Base-by-base conservation (phyloP, 2,888 invertebrate species). In the Antitype chi region DNA sequence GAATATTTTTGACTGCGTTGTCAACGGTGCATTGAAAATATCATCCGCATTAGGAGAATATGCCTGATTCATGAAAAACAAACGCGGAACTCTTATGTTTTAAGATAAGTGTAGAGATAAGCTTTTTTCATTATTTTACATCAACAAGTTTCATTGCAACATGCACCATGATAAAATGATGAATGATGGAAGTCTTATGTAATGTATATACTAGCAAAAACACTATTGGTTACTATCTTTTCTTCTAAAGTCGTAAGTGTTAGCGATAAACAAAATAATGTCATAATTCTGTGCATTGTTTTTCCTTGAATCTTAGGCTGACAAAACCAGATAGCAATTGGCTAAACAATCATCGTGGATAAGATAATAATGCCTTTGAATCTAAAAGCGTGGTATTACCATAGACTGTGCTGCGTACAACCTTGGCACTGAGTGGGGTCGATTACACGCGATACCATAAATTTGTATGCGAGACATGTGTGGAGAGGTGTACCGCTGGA, bases 371-470 rank as follows among this genome's bases (percentile, higher is more conserved):
- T 55, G 47, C n/a, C 1, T 53, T 57, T 57, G 23, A 55, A 62
- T 70, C 74, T 69, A 76, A 76, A 85, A 82, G 32, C 73, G 38
- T 47, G 9, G 47, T 64, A 85, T 83, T 85, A 84, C 62, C 73
- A 84, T 85, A 88, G 74, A 82, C 80, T 63, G 71, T 78, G 63
- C 64, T 75, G 68, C 62, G 74, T 84, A 89, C 90, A 91, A 86
- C 91, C 91, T 91, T 91, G 88, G 88, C 87, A 87, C 38, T 88
- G 86, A 81, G 86, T 81, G 85, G 82, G 91, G 91, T 91, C 91
- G 91, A 89, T 91, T 85, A 89, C 91, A 87, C 85, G 82, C 81
- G 85, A 87, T 87, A 76, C 82, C 49, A 20, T 23, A 80, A 85
- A 79, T 90, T 89, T 85, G 88, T 89, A 90, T 90, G 88, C 90